Percentiles rank a stretch among this genome's conserved stretches.
Conservation (phyloP, 1,140 invertebrate genomes). For the Ylistrum balloti region DNA sequence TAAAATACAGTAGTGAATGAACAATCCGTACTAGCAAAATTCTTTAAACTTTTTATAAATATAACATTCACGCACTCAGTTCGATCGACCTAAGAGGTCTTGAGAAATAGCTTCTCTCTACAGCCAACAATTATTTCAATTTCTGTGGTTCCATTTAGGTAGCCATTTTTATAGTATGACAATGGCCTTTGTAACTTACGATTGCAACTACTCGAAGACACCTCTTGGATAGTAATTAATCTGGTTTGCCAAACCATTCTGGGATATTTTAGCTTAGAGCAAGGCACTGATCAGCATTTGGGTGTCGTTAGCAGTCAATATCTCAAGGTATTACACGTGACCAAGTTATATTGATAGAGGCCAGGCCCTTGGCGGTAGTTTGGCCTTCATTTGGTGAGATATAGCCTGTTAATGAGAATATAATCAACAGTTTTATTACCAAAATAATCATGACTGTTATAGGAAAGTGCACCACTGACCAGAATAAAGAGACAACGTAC, state of each 20-base stretch:
- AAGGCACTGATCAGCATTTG: not conserved
- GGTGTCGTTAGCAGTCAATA: not conserved
- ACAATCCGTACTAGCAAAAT: too few relatives aligned
- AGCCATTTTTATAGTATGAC: too few relatives aligned
- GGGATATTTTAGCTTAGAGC: not conserved
- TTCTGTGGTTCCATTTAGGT: too few relatives aligned
- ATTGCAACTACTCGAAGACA: not conserved
- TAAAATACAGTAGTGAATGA: too few relatives aligned
- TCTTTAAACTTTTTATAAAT: too few relatives aligned
- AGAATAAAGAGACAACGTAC: not conserved
- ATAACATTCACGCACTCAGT: too few relatives aligned
- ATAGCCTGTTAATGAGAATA: not conserved
- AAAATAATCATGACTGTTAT: not conserved
- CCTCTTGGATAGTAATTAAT: not conserved
- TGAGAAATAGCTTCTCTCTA: too few relatives aligned
- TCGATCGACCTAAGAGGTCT: too few relatives aligned
- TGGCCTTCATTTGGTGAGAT: not conserved
- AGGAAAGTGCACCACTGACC: not conserved
- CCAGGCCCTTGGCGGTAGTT: not conserved
- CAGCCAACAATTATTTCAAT: too few relatives aligned
- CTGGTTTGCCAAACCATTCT: not conserved
- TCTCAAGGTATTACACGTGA: not conserved
- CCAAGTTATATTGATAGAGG: not conserved
- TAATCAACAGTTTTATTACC: conserved; percentile 5
- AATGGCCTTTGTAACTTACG: not conserved